These are phyloP conservation scores for Steinernema hermaphroditum DNA, from an alignment of 2,888 invertebrate genomes.

Conservation along the genomic window DNA sequence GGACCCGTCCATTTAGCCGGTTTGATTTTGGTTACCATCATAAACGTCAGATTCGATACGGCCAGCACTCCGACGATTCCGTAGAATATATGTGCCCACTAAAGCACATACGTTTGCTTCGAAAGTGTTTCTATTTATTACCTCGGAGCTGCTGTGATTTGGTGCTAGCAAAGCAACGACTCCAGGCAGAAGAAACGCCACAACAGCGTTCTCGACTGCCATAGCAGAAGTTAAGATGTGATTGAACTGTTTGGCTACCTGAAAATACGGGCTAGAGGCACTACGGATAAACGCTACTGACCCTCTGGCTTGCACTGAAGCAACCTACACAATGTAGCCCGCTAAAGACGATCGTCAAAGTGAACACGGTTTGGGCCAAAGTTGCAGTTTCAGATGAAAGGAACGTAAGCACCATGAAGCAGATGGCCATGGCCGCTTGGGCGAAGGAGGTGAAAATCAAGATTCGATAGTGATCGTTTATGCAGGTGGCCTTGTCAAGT, in stretches of 20 bases:
- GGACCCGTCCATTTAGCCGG: not conserved
- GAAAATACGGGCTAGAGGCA: not conserved
- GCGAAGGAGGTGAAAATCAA: slow-evolving; percentile 46
- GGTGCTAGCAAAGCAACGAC: not conserved
- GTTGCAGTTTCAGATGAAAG: not conserved
- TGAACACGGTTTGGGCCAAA: slow-evolving; percentile 52
- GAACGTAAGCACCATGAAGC: slow-evolving; percentile 47
- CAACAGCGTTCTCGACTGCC: not conserved
- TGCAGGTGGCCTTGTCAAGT: not conserved
- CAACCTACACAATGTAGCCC: slow-evolving; percentile 54
- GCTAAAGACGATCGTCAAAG: slow-evolving; percentile 47
- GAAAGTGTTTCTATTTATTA: not conserved
- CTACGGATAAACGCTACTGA: no score
- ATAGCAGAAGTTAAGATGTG: not conserved
- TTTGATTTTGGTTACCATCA: not conserved
- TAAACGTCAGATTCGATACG: not conserved
- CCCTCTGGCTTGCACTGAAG: slow-evolving; percentile 1
- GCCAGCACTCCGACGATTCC: not conserved
- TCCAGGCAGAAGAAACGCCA: not conserved
- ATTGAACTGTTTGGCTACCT: not conserved
- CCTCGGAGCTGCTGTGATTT: not conserved
- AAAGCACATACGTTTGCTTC: not conserved
- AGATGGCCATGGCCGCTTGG: slow-evolving; percentile 50
- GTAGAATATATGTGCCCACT: slow-evolving; percentile 4
- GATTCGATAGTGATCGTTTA: slow-evolving; percentile 32